phyloP scores from a whole-genome alignment of 2,113 vertebrate genomes.

The Orcinus orca region DNA sequence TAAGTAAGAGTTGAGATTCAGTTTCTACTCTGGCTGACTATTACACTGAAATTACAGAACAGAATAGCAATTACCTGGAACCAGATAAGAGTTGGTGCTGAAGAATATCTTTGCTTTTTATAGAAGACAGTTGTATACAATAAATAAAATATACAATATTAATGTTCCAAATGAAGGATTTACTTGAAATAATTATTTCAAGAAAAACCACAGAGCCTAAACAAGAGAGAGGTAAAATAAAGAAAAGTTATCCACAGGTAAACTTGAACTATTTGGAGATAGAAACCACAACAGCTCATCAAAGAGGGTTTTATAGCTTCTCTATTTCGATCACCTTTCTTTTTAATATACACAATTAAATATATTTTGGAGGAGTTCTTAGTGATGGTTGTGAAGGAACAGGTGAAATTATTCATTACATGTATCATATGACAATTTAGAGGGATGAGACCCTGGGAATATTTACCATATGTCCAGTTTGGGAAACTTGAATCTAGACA shows the following conservation, averaged over 20 bases:
- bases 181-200: not conserved
- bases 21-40: not conserved
- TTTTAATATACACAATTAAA: not conserved
- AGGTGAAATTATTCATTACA: not conserved
- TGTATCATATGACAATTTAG: not conserved
- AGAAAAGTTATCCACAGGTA: not conserved
- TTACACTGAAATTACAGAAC: not conserved
- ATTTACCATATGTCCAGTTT: not conserved
- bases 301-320: not conserved
- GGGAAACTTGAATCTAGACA: not conserved
- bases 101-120: not conserved
- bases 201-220: not conserved
- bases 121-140: not conserved
- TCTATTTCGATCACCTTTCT: not conserved
- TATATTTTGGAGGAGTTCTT: not conserved
- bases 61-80: not conserved
- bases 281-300: not conserved
- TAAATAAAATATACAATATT: not conserved
- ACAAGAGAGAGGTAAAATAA: not conserved
- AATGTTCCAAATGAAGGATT: not conserved
- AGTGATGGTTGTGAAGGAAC: not conserved
- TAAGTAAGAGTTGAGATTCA: not conserved
- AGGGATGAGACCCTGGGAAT: not conserved
- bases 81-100: not conserved
- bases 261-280: not conserved